A percentile compares a stretch with the other conserved stretches of the same genome.
These are phyloP conservation scores for Marisa cornuarietis DNA, from an alignment of 1,140 invertebrate species.

Conservation along the genomic window DNA sequence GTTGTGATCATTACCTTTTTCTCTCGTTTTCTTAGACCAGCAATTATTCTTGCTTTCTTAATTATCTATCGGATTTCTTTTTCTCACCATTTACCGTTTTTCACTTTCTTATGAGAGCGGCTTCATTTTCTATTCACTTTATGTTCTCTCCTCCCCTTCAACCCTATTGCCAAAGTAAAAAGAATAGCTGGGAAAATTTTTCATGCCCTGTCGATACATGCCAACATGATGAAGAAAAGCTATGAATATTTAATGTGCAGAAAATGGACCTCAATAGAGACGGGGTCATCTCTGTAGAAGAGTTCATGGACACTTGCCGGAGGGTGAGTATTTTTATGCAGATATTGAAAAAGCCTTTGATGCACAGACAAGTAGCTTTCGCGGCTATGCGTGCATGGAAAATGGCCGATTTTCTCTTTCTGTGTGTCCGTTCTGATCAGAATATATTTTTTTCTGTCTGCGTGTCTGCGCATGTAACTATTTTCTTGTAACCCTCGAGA, in stretches of 20 bases:
- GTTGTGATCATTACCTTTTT: neutral
- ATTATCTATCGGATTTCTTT: neutral
- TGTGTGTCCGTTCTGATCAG: slow-evolving; percentile 1
- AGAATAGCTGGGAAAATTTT: neutral
- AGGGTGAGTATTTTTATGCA: slow-evolving; percentile 71
- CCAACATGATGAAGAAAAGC: no score
- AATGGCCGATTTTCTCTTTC: neutral
- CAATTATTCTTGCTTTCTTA: neutral
- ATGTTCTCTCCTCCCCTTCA: neutral
- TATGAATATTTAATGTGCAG: slow-evolving; percentile 60
- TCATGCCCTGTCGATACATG: neutral
- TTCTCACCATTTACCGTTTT: no score
- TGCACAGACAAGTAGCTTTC: neutral
- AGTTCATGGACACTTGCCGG: slow-evolving; percentile 94
- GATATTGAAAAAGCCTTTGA: neutral
- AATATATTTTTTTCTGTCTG: slow-evolving; percentile 1
- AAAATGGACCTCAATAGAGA: slow-evolving; percentile 94
- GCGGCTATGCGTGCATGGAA: neutral
- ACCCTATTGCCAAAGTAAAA: neutral
- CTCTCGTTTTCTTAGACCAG: no score
- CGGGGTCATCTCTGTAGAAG: slow-evolving; percentile 94
- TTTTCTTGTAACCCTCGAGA: neutral
- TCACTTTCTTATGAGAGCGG: neutral
- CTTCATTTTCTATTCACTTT: neutral
- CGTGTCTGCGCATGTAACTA: neutral